Evolutionary conservation across 2,797 vertebrate genomes (phyloP).

Genomic region (Zenarchopterus dispar): DNA sequence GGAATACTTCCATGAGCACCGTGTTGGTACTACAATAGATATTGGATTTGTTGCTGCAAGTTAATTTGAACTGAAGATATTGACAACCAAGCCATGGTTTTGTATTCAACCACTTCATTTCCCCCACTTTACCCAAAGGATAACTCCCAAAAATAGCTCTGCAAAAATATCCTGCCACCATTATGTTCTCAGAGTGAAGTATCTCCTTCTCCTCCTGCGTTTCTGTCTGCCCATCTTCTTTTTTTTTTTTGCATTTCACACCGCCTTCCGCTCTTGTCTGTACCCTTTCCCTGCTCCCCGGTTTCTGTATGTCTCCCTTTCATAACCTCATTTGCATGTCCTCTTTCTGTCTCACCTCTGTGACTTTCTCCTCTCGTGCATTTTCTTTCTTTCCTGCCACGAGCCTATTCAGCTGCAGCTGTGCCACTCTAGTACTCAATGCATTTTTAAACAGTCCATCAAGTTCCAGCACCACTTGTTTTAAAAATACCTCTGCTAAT

Average conservation of each 20-base stretch:
- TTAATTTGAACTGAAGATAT: slow-evolving; percentile 15
- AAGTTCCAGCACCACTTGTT: slow-evolving; percentile 79
- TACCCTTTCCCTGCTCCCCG: neutral
- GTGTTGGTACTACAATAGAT: slow-evolving; percentile 22
- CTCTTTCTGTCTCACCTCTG: slow-evolving; percentile 32
- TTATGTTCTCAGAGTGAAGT: slow-evolving; percentile 36
- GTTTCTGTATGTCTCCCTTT: slow-evolving; percentile 23
- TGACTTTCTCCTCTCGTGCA: slow-evolving; percentile 36
- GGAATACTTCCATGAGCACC: slow-evolving; percentile 17
- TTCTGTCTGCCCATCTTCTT: slow-evolving; percentile 5
- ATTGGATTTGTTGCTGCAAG: slow-evolving; percentile 9
- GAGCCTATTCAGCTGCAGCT: slow-evolving; percentile 59
- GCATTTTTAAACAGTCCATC: slow-evolving; percentile 86
- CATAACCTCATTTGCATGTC: slow-evolving; percentile 23
- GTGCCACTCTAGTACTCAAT: slow-evolving; percentile 67
- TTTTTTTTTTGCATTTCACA: slow-evolving; percentile 20
- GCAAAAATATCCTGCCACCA: slow-evolving; percentile 51
- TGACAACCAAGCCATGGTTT: slow-evolving; percentile 41
- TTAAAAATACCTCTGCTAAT: slow-evolving; percentile 86
- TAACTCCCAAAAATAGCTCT: slow-evolving; percentile 57
- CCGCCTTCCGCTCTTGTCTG: slow-evolving; percentile 10
- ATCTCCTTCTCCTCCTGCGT: slow-evolving; percentile 27
- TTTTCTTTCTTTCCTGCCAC: slow-evolving; percentile 23
- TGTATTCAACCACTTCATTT: slow-evolving; percentile 29
- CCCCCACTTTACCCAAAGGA: slow-evolving; percentile 46